Conservation (phyloP, 2,888 invertebrate genomes). For the Aspidapion aeneum region DNA sequence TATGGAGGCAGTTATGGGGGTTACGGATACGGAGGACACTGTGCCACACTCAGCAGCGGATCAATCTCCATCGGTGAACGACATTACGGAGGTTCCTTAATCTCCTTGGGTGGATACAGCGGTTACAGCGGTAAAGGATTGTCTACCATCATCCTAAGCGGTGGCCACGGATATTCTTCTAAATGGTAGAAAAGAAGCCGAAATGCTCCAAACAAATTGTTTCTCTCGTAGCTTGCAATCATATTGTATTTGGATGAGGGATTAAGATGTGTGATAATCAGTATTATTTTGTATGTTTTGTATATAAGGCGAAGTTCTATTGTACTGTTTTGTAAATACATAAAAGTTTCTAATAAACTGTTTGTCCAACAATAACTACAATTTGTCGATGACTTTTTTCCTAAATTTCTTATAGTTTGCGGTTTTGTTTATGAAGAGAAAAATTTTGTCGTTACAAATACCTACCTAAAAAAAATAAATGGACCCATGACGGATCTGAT, state of each 20-base stretch:
- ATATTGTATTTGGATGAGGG: not conserved
- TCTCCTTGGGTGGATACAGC: conserved; percentile 9
- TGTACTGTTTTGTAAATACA: not conserved
- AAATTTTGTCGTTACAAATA: too few species aligned
- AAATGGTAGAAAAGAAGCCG: not conserved
- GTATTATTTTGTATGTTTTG: conserved; percentile 19
- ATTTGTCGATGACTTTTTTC: too few species aligned
- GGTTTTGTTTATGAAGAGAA: too few species aligned
- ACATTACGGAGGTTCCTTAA: conserved; percentile 15
- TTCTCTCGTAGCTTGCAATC: not conserved
- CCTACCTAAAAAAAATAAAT: too few species aligned
- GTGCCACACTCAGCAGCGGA: conserved; percentile 7
- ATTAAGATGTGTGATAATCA: conserved; percentile 19
- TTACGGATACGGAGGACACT: conserved; percentile 11
- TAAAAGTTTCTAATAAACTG: too few species aligned
- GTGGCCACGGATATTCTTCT: not conserved
- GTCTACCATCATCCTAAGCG: not conserved
- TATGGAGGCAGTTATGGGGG: conserved; percentile 20
- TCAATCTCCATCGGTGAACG: conserved; percentile 21
- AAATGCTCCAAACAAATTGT: not conserved
- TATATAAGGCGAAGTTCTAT: conserved; percentile 15
- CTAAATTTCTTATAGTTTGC: too few species aligned
- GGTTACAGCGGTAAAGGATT: not conserved
- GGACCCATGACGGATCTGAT: too few species aligned
- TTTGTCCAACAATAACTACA: not conserved